A percentile compares a stretch with the other conserved stretches of the same genome.
Evolutionary conservation across 92 coral and sea anemone species (phyloP).

Genomic region (Blastomussa wellsi): DNA sequence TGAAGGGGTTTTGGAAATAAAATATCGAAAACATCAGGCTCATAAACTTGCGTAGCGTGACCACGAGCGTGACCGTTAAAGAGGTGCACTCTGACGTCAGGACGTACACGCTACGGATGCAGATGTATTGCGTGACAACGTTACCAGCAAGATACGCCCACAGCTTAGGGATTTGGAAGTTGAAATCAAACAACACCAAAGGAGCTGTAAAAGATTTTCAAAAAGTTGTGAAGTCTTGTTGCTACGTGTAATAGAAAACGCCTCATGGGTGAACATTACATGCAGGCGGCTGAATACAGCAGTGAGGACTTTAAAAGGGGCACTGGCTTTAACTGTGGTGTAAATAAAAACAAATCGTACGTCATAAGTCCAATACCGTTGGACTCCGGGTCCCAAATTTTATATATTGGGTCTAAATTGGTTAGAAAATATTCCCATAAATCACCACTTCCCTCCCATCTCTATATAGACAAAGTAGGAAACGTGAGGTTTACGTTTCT

Average conservation of each 20-base stretch:
- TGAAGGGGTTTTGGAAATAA: constrained; percentile 88
- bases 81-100: constrained; percentile 95
- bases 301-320: background rate
- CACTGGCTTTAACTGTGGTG: background rate
- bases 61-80: constrained; percentile 91
- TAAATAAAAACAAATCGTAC: no score
- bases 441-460: no score
- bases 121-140: constrained; percentile 86
- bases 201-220: constrained; percentile 60
- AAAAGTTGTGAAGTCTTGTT: background rate
- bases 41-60: constrained; percentile 93
- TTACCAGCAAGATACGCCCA: constrained; percentile 93
- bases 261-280: background rate
- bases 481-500: background rate
- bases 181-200: constrained; percentile 57
- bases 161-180: constrained; percentile 73
- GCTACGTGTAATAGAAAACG: background rate
- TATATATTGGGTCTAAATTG: no score
- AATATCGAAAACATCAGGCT: constrained; percentile 86
- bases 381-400: no score
- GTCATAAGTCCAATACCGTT: no score
- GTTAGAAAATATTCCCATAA: no score
- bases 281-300: background rate
- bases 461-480: no score
- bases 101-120: constrained; percentile 89